Evolutionary conservation across 2,888 invertebrate genomes (phyloP).

Genomic region (Cephus pulcher): DNA sequence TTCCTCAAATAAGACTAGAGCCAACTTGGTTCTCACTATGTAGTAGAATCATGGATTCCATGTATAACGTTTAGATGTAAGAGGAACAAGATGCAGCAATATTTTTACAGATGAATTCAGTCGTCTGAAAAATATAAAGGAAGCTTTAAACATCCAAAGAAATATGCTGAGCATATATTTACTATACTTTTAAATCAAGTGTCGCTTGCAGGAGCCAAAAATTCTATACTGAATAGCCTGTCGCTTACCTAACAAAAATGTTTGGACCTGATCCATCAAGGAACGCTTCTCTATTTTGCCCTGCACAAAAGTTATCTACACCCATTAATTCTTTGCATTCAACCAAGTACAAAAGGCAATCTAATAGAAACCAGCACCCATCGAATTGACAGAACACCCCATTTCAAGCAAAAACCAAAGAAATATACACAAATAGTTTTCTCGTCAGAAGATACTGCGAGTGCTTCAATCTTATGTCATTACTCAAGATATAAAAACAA

Average conservation of each 20-base stretch:
- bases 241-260: neutral
- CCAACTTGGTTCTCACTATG: neutral
- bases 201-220: neutral
- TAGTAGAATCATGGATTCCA: neutral
- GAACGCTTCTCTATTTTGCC: neutral
- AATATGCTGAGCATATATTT: neutral
- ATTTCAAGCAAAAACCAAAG: neutral
- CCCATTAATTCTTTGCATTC: neutral
- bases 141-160: neutral
- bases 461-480: neutral
- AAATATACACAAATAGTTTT: neutral
- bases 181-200: neutral
- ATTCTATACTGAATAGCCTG: neutral
- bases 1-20: neutral
- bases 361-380: neutral
- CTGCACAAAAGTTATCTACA: neutral
- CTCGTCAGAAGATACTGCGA: neutral
- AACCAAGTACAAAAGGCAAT: neutral
- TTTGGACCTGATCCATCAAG: neutral
- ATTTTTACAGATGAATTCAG: neutral
- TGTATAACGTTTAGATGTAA: neutral
- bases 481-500: neutral
- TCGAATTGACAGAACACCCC: neutral
- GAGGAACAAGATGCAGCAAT: neutral
- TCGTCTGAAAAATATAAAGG: neutral